These are phyloP conservation scores for Cheilosia vernalis DNA, from an alignment of 2,888 invertebrate species.

Conservation along the genomic window DNA sequence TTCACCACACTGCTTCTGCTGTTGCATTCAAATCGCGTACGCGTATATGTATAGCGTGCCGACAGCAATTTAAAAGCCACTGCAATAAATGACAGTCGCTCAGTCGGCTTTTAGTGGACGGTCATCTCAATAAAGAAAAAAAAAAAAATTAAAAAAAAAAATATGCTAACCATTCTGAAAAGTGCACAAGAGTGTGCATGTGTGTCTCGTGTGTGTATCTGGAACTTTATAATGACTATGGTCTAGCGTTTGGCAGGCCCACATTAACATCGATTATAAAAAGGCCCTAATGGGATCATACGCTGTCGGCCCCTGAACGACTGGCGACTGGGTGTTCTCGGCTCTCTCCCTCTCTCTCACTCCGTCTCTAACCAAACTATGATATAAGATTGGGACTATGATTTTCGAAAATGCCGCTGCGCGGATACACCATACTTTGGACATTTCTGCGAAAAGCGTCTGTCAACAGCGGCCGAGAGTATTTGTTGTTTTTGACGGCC, in stretches of 20 bases:
- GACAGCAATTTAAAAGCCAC: constrained; percentile 71
- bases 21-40: constrained; percentile 55
- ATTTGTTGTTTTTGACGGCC: constrained; percentile 13
- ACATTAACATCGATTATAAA: constrained; percentile 73
- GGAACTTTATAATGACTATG: constrained; percentile 65
- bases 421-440: background rate
- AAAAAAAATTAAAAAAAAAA: background rate
- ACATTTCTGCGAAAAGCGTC: constrained; percentile 54
- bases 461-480: constrained; percentile 32
- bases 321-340: constrained; percentile 30
- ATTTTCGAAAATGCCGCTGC: background rate
- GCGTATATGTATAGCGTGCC: constrained; percentile 64
- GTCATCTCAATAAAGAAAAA: constrained; percentile 67
- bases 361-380: constrained; percentile 1
- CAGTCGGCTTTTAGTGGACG: constrained; percentile 73
- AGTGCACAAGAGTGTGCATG: constrained; percentile 31
- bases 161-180: constrained; percentile 46
- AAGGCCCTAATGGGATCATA: constrained; percentile 67
- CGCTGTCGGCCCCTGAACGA: constrained; percentile 12
- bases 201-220: constrained; percentile 34
- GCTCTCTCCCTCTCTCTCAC: too few relatives aligned
- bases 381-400: constrained; percentile 21
- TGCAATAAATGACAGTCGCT: constrained; percentile 74
- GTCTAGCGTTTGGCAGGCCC: constrained; percentile 67
- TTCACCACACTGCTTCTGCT: constrained; percentile 16